Evolutionary conservation across 1,140 invertebrate species (phyloP), one percentile per base, ranked within the genome.

Genomic region (Hirudo medicinalis): DNA sequence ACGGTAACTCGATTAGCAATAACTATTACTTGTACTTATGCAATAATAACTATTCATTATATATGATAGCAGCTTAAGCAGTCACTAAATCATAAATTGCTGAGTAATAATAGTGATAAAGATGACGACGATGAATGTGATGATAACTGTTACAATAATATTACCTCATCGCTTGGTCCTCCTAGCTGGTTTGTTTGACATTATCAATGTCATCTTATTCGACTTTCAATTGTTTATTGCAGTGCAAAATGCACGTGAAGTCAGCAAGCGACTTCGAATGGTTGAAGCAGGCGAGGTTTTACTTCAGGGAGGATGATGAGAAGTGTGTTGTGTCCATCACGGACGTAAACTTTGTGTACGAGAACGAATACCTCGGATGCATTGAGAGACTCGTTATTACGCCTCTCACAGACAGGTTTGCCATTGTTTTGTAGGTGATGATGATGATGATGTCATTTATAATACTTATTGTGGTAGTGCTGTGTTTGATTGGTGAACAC

Each of bases 291-390:
- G 94, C 92, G 77, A 85, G 94, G 67, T 97, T 97, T 79, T 97
- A 97, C 80, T 97, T 96, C 81, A 92, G 93, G 83, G 92, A 96
- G 82, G 93, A 97, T 77, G 83, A 88, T 6, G 94, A 97, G 77
- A 90, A 91, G 78, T 97, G 92, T 0, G 86, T 88, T 79, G 92
- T 97, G 76, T 89, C 88, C 5, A 94, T 97, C 6, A 97, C 94
- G 0, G 94, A 97, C 79, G 93, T 96, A 0, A 89, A 89, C n/a
- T 97, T 97, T 77, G 88, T 86, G 0, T 97, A 97, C 80, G 92
- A 95, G 83, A 97, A 97, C 83, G 94, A 97, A 82, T 97, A 96
- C 82, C 84, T 97, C 32, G 94, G 94, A 0, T 97, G 94, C 78
- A 96, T 93, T 0, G 94, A 97, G 78, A 85, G 94, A 74, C 83